These are phyloP conservation scores for Naja naja DNA, from an alignment of 2,113 vertebrate genomes.

Conservation along the genomic window DNA sequence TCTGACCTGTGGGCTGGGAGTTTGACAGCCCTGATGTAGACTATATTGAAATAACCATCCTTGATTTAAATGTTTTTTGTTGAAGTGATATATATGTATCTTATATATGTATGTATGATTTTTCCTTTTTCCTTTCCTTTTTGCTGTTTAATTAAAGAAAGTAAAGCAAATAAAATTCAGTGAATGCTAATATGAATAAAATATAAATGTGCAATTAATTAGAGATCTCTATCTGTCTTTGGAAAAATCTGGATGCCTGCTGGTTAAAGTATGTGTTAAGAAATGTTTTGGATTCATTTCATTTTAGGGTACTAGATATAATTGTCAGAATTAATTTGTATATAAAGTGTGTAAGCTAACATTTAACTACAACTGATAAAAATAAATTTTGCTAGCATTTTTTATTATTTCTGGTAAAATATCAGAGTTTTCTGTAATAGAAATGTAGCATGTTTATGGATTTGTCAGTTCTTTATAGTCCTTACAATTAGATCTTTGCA, in stretches of 20 bases:
- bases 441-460: not conserved
- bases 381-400: not conserved
- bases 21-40: not conserved
- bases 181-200: slow-evolving; percentile 31
- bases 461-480: not conserved
- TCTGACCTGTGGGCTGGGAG: no score
- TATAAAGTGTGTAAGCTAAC: slow-evolving; percentile 5
- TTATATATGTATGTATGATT: not conserved
- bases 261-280: not conserved
- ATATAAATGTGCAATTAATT: not conserved
- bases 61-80: not conserved
- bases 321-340: not conserved
- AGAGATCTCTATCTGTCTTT: slow-evolving; percentile 10
- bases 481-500: not conserved
- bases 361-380: not conserved
- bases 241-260: slow-evolving; percentile 27
- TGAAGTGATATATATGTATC: not conserved
- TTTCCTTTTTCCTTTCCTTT: not conserved
- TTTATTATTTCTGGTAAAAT: not conserved
- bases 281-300: not conserved
- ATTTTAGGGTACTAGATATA: not conserved
- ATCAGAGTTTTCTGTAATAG: not conserved
- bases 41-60: not conserved
- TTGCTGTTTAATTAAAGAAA: not conserved
- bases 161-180: not conserved